Percentiles rank a stretch among this genome's conserved stretches.
Evolutionary conservation across 2,113 vertebrate species (phyloP).

Genomic region (Sarotherodon lohbergeri): DNA sequence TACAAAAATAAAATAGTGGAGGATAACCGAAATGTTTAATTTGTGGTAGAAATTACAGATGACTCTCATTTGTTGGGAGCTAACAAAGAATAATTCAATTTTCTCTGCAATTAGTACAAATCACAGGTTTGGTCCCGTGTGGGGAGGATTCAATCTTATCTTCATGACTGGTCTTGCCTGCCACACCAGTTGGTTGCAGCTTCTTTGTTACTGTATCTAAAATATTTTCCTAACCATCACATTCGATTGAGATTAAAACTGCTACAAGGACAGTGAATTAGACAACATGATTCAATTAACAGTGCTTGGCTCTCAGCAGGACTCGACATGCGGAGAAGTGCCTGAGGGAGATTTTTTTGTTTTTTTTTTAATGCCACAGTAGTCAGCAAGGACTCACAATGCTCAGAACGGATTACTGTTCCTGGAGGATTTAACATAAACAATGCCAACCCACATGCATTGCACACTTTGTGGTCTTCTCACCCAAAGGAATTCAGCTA

Average conservation of each 20-base stretch:
- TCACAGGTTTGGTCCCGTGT: neutral
- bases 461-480: neutral
- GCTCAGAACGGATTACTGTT: constrained; percentile 4
- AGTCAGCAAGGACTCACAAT: neutral
- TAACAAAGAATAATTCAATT: neutral
- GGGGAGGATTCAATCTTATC: neutral
- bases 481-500: constrained; percentile 6
- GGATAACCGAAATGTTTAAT: neutral
- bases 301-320: constrained; percentile 3
- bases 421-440: constrained; percentile 29
- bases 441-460: constrained; percentile 11
- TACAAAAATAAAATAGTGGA: neutral
- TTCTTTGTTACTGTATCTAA: neutral
- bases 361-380: neutral
- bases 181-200: neutral
- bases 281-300: constrained; percentile 37
- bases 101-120: neutral
- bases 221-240: constrained; percentile 19
- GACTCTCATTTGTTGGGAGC: neutral
- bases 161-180: neutral
- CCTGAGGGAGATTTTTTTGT: neutral
- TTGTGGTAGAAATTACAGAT: neutral
- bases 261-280: neutral
- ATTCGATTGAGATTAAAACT: constrained; percentile 3
- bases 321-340: neutral